These are phyloP conservation scores for Sebastes trivittatus DNA, from an alignment of 2,797 vertebrate species.

Conservation along the genomic window DNA sequence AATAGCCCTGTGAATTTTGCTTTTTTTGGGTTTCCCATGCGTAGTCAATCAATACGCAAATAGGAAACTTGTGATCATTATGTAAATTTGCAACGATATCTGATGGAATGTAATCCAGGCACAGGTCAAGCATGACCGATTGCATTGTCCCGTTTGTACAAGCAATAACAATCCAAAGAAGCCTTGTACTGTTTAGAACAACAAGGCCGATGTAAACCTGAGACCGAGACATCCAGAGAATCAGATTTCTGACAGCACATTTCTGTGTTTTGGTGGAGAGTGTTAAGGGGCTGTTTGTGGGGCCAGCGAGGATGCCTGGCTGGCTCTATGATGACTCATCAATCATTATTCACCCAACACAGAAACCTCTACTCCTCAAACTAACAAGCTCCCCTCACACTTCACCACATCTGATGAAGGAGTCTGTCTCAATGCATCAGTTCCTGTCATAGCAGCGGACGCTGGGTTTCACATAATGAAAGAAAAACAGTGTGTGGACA, in stretches of 20 bases:
- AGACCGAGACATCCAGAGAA: background rate
- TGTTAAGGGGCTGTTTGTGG: background rate
- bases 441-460: slow-evolving; percentile 11
- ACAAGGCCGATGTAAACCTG: background rate
- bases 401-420: slow-evolving; percentile 35
- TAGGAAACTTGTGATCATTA: background rate
- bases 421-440: slow-evolving; percentile 46
- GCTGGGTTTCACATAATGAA: background rate
- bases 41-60: background rate
- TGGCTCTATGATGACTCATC: slow-evolving; percentile 49
- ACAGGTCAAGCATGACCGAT: background rate
- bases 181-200: slow-evolving; percentile 4
- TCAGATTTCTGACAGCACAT: slow-evolving; percentile 1
- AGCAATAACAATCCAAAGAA: background rate
- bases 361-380: slow-evolving; percentile 35
- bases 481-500: background rate
- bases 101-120: slow-evolving; percentile 7
- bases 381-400: slow-evolving; percentile 43
- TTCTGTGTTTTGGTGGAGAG: background rate
- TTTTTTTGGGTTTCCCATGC: background rate
- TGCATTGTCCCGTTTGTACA: background rate
- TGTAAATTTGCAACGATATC: background rate
- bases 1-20: background rate
- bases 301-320: background rate
- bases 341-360: slow-evolving; percentile 44